A percentile compares a stretch with the other conserved stretches of the same genome.
Conservation (phyloP, 2,113 vertebrate genomes). For the Elgaria multicarinata region DNA sequence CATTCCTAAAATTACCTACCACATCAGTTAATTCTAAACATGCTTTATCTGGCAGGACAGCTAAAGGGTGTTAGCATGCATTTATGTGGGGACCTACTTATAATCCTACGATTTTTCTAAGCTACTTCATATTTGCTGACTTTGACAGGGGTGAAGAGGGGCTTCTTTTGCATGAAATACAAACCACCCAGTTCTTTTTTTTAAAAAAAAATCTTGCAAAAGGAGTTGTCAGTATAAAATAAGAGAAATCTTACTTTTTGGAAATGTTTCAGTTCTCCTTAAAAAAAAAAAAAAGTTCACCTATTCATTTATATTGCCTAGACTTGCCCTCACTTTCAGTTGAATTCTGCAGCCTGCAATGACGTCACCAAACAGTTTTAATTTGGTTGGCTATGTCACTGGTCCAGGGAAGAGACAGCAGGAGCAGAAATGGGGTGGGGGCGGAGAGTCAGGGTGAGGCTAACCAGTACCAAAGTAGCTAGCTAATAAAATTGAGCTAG, state of each 20-base stretch:
- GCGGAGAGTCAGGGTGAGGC: too few relatives aligned
- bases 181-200: not conserved
- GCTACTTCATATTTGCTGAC: not conserved
- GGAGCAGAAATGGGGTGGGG: too few relatives aligned
- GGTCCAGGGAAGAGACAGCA: too few relatives aligned
- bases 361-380: too few relatives aligned
- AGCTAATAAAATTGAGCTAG: too few relatives aligned
- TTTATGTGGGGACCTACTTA: not conserved
- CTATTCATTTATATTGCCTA: not conserved
- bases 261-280: not conserved
- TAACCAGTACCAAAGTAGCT: too few relatives aligned
- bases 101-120: not conserved
- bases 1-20: too few relatives aligned
- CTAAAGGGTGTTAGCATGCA: not conserved
- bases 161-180: not conserved
- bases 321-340: not conserved
- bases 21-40: not conserved
- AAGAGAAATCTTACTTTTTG: too few relatives aligned
- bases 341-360: too few relatives aligned
- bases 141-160: not conserved
- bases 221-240: not conserved
- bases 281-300: not conserved
- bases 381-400: too few relatives aligned
- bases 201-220: too few relatives aligned
- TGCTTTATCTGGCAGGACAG: too few relatives aligned